A percentile compares a stretch with the other conserved stretches of the same genome.
Conservation (phyloP, 2,888 invertebrate species). For the Pterobdella sp. region DNA sequence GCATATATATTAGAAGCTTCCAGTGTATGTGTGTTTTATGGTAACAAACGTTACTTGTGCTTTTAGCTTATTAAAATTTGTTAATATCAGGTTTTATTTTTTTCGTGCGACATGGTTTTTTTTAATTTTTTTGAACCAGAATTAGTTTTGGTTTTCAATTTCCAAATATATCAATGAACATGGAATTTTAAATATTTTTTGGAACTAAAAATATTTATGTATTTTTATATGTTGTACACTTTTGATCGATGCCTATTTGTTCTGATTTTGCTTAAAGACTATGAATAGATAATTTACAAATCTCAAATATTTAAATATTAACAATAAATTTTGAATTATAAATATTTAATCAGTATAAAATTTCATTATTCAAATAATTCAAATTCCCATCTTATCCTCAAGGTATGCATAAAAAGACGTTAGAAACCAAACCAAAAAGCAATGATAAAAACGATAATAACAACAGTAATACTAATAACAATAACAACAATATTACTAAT, state of each 20-base stretch:
- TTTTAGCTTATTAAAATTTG: no score
- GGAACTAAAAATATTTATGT: neutral
- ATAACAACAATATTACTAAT: neutral
- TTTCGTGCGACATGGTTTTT: neutral
- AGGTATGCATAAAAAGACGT: slow-evolving; percentile 8
- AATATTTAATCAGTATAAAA: no score
- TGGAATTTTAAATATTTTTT: neutral
- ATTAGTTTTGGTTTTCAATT: neutral
- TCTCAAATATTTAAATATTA: no score
- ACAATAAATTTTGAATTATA: no score
- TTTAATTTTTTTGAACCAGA: neutral
- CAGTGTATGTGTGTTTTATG: no score
- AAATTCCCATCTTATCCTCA: no score
- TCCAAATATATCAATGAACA: neutral
- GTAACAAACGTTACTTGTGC: no score
- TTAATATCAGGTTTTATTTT: neutral
- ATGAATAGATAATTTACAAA: no score
- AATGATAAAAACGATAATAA: neutral
- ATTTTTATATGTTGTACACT: neutral
- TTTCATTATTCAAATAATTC: no score
- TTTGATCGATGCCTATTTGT: neutral
- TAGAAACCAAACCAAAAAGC: neutral
- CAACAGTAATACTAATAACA: neutral
- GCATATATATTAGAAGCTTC: no score
- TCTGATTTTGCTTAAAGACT: neutral